phyloP scores from a whole-genome alignment of 2,797 vertebrate genomes.

The Paramormyrops hopkinsi region DNA sequence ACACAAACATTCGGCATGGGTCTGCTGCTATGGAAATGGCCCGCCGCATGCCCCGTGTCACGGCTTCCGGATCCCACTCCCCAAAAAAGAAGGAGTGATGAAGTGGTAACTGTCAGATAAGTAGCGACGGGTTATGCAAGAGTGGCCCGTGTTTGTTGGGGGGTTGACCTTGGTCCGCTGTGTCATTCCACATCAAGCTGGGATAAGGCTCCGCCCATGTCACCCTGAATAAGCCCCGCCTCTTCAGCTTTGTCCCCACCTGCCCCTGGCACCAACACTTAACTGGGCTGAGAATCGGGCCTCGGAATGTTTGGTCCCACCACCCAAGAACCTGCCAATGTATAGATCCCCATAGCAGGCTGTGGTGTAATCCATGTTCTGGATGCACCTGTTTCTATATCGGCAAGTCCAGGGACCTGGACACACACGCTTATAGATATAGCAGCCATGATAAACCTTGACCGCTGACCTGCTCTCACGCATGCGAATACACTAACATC shows the following conservation, averaged over 20 bases:
- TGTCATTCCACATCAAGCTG: background rate
- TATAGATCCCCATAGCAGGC: background rate
- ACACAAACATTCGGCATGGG: background rate
- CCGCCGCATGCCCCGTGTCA: background rate
- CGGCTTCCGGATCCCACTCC: background rate
- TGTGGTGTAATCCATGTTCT: background rate
- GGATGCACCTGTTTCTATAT: background rate
- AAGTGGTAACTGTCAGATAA: background rate
- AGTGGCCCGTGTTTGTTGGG: constrained; percentile 2
- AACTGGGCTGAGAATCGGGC: background rate
- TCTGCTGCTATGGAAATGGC: background rate
- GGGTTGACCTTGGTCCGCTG: constrained; percentile 18
- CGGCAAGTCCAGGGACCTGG: background rate
- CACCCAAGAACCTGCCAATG: background rate
- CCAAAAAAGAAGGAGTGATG: background rate
- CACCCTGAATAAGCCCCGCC: background rate
- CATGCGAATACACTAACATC: background rate
- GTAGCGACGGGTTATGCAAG: constrained; percentile 20
- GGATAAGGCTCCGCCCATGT: background rate
- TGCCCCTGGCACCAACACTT: background rate
- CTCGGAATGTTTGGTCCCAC: constrained; percentile 15
- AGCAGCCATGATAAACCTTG: background rate
- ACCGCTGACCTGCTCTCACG: background rate
- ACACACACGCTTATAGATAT: background rate
- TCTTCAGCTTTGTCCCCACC: background rate